Evolutionary conservation across 1,140 invertebrate species (phyloP), one percentile per base, ranked within the genome.

Genomic region (Arion vulgaris): DNA sequence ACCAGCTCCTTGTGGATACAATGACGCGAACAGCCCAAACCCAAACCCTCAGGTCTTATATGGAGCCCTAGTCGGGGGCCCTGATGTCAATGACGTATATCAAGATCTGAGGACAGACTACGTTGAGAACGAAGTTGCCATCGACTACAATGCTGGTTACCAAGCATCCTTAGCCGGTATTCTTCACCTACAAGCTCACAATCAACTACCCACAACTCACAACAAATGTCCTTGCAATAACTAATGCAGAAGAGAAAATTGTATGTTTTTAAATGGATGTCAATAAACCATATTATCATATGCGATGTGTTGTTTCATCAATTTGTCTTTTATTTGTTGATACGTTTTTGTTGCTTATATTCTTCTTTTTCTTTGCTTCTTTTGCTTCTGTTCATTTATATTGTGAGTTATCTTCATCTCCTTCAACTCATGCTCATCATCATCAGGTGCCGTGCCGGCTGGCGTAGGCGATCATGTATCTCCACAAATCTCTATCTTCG

Each of bases 31-130:
- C 73, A 66, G 39, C 34, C 17, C 49, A n/a, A 81, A 68, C 7
- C 82, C 86, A 7, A 89, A 92, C 84, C 88, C 89, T 23, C 89
- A 92, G 49, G 84, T 90, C 13, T 86, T 93, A 26, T 86, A 86
- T 23, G 93, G 93, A 66, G 93, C 92, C n/a, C 83, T 93, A 15
- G 92, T 93, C 5, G 93, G 93, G 39, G 93, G 93, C 13, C 93
- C 93, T 0, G 89, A 88, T 69, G 45, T 62, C 7, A 75, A 88
- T 17, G 92, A 93, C 81, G 75, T 84, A 17, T 93, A 92, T 82
- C 80, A 73, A 0, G 92, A 93, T 84, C 80, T 83, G 26, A 85
- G 92, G 72, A 83, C 81, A 34, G 89, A 93, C 76, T 92, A 90
- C 79, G 86, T 88, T 9, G 85, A 88, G 41, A 93, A 92, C 75